Conservation (phyloP, 2,797 vertebrate genomes). For the Apogon talboti region DNA sequence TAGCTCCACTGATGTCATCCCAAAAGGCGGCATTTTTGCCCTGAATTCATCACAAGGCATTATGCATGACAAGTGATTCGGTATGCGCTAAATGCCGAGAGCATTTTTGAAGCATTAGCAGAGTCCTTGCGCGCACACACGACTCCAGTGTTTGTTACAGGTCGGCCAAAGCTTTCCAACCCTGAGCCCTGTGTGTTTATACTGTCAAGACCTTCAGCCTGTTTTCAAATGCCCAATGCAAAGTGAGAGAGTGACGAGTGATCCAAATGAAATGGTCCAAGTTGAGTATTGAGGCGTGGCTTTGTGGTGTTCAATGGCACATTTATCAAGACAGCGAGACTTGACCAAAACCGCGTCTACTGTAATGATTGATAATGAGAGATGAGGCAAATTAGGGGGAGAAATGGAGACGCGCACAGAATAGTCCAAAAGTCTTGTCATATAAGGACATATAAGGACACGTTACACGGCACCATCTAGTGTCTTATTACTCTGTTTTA, state of each 20-base stretch:
- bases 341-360: slow-evolving; percentile 43
- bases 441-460: slow-evolving; percentile 56
- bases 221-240: slow-evolving; percentile 41
- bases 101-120: slow-evolving; percentile 63
- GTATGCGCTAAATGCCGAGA: slow-evolving; percentile 61
- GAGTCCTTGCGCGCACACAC: slow-evolving; percentile 23
- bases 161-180: slow-evolving; percentile 39
- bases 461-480: slow-evolving; percentile 41
- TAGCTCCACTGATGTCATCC: slow-evolving; percentile 71
- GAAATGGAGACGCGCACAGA: slow-evolving; percentile 7
- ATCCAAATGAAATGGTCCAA: slow-evolving; percentile 44
- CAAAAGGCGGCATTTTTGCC: slow-evolving; percentile 50
- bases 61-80: slow-evolving; percentile 63
- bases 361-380: slow-evolving; percentile 46
- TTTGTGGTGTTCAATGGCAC: slow-evolving; percentile 27
- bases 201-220: slow-evolving; percentile 47
- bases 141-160: slow-evolving; percentile 45
- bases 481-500: slow-evolving; percentile 56
- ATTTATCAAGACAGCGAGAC: slow-evolving; percentile 37
- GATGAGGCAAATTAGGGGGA: slow-evolving; percentile 13
- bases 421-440: slow-evolving; percentile 15
- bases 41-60: slow-evolving; percentile 67
- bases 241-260: slow-evolving; percentile 26
- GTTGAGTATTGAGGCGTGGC: slow-evolving; percentile 29
- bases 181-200: slow-evolving; percentile 55